Base-by-base conservation (phyloP, 1,140 invertebrate species). In the Planococcus citri region DNA sequence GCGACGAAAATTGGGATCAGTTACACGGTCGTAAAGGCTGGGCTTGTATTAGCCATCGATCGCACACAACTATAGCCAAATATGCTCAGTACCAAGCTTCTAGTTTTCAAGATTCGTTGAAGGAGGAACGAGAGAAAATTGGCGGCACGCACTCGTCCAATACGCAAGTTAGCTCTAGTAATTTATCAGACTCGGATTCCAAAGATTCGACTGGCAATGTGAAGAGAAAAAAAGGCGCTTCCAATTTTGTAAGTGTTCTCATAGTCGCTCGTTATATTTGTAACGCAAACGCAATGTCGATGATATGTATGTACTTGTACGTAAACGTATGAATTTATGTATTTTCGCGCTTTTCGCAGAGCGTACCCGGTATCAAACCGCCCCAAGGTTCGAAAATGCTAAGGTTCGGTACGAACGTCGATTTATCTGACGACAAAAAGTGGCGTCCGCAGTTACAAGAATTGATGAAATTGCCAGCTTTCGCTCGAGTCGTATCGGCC, bases 11-110 rank as follows among this genome's bases (percentile, higher is more conserved):
- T 79, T 91, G 89, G 85, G 96, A 99, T 78, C 82, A 86, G 17
- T 84, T 87, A 51, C 73, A 73, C 58, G 84, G 87, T 24, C 84
- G 90, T 27, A 85, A 89, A 79, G 89, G 94, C 14, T 99, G 97
- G 97, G 86, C 89, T 1, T 99, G 95, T 79, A 91, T 95, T 68
- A 95, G 91, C 71, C 92, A 94, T 76, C 82, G 94, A 70, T 93
- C 92, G 37, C 93, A 95, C 76, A 97, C 95, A 25, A 97, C 94
- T 0, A 94, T 99, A 74, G 89, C 91, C 22, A 94, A 95, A 80
- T 99, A 99, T 81, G 97, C 96, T 14, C 91, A 96, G 76, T 99
- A 99, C 80, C 97, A 99, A 79, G 95, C 95, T 0, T 91, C 92
- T 14, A 94, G 92, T 73, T 99, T 99, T 82, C 93, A 97, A 78